Conservation (phyloP, 2,113 vertebrate genomes). For the Chaetorhynchus papuensis region DNA sequence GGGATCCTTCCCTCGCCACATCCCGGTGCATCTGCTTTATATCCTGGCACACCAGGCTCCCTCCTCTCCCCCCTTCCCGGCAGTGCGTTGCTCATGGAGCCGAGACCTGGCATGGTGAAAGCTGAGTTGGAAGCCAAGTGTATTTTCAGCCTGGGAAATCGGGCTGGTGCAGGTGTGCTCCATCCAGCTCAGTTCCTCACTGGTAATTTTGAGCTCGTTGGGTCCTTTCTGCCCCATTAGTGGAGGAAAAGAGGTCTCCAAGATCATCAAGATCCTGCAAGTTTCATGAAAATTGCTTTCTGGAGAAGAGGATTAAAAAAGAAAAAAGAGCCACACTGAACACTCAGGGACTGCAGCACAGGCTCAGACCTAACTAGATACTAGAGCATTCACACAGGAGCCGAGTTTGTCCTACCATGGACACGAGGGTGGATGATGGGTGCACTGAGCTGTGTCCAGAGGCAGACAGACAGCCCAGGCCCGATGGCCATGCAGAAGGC, state of each 20-base stretch:
- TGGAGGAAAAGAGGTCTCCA: neutral
- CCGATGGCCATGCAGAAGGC: neutral
- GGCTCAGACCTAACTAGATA: neutral
- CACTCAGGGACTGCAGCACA: neutral
- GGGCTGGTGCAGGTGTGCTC: constrained; percentile 21
- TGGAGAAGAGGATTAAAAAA: neutral
- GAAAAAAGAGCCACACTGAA: neutral
- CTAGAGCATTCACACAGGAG: neutral
- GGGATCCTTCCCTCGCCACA: neutral
- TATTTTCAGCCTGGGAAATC: constrained; percentile 19
- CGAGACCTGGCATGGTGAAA: neutral
- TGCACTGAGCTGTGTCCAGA: neutral
- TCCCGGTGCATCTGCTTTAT: neutral
- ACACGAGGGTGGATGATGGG: neutral
- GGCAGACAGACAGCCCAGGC: neutral
- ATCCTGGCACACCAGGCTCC: neutral
- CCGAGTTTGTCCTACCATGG: neutral
- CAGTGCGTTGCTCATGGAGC: fast-evolving
- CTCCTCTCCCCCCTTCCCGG: neutral
- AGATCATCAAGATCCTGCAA: neutral
- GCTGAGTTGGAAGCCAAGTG: neutral
- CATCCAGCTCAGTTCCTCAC: neutral
- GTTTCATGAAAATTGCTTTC: neutral
- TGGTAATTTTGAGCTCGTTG: neutral
- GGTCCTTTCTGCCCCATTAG: neutral